phyloP scores from a whole-genome alignment of 2,888 invertebrate genomes.

The Ophonus ardosiacus region DNA sequence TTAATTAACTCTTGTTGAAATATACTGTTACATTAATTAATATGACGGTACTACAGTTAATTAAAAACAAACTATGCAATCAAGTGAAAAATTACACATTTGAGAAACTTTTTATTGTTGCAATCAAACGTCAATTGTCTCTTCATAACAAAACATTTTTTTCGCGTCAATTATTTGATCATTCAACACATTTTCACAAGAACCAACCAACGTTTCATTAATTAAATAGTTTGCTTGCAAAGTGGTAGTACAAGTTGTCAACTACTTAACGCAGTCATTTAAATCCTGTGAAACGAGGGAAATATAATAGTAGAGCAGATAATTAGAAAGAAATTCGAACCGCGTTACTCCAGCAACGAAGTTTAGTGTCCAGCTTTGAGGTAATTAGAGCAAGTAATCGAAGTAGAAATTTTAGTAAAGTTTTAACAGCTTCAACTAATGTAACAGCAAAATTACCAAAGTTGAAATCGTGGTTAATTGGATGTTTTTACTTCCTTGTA shows the following conservation, averaged over 20 bases:
- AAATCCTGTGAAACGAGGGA: neutral
- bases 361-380: neutral
- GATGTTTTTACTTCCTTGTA: no score
- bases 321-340: conserved; percentile 26
- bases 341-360: conserved; percentile 2
- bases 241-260: neutral
- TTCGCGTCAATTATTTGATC: no score
- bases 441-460: conserved; percentile 7
- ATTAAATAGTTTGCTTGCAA: conserved; percentile 1
- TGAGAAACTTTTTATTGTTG: no score
- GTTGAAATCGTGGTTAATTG: conserved; percentile 33
- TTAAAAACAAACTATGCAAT: no score
- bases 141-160: no score
- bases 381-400: conserved; percentile 27
- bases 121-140: no score
- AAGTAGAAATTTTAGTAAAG: conserved; percentile 36
- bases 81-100: no score
- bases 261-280: neutral
- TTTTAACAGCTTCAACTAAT: conserved; percentile 32
- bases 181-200: no score
- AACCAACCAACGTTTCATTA: neutral
- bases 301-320: neutral
- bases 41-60: no score
- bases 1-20: no score
- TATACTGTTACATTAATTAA: no score